Evolutionary conservation across 2,797 vertebrate species (phyloP).

Genomic region (Decapterus maruadsi): DNA sequence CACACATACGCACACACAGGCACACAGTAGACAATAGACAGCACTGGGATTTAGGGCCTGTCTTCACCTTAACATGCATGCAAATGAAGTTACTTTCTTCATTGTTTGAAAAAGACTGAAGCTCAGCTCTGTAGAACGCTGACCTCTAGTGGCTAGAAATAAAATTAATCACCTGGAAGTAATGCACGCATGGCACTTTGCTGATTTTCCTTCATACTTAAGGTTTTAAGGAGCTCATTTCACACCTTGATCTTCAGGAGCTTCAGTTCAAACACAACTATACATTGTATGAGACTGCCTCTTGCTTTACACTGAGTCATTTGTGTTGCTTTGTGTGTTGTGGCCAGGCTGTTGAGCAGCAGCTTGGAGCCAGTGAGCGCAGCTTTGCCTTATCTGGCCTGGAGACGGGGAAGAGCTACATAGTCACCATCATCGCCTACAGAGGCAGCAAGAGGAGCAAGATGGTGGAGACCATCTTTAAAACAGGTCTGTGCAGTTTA

Average conservation of each 20-base stretch:
- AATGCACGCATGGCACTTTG: neutral
- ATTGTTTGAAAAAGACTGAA: neutral
- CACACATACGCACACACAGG: neutral
- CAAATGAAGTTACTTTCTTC: neutral
- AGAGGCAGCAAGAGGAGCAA: conserved; percentile 85
- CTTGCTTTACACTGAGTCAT: neutral
- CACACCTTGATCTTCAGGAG: too few relatives aligned
- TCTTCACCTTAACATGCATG: neutral
- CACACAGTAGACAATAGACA: neutral
- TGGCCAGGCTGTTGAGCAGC: conserved; percentile 80
- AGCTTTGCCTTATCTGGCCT: conserved; percentile 83
- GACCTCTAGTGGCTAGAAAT: conserved; percentile 76
- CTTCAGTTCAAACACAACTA: too few relatives aligned
- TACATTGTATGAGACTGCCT: neutral
- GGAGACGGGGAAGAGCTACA: conserved; percentile 82
- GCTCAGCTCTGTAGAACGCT: conserved; percentile 63
- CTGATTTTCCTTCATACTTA: neutral
- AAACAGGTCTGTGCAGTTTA: conserved; percentile 82
- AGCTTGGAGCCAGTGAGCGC: conserved; percentile 73
- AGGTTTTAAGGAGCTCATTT: neutral
- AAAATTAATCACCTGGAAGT: conserved; percentile 5
- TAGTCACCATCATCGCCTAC: conserved; percentile 86
- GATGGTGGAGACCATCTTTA: conserved; percentile 81
- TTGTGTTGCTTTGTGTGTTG: conserved; percentile 21
- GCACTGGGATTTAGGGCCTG: neutral